phyloP scores from a whole-genome alignment of 2,888 invertebrate genomes.

The Belgica antarctica region DNA sequence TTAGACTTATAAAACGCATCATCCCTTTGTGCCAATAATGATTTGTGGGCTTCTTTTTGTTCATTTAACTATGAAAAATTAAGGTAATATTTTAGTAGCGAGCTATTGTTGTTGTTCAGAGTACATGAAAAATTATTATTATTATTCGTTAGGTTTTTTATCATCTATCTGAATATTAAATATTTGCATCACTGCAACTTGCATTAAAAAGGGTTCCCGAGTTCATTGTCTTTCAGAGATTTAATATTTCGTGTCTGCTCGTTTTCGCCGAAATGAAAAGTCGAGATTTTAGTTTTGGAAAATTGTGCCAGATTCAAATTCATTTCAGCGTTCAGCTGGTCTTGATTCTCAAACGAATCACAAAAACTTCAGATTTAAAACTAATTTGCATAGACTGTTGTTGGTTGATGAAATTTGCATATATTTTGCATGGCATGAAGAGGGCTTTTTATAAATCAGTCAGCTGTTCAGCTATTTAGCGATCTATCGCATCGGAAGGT shows the following conservation, averaged over 20 bases:
- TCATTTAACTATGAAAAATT: constrained; percentile 42
- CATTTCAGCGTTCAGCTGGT: not conserved
- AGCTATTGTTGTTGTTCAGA: constrained; percentile 40
- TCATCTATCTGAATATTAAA: constrained; percentile 26
- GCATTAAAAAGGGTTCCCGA: not conserved
- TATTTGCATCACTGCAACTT: not conserved
- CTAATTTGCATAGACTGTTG: constrained; percentile 42
- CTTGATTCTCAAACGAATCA: not conserved
- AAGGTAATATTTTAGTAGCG: constrained; percentile 35
- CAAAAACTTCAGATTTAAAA: constrained; percentile 11
- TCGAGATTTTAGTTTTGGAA: not conserved
- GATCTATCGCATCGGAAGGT: not conserved
- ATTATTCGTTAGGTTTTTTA: constrained; percentile 21
- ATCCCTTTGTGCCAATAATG: constrained; percentile 39
- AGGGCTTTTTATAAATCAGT: constrained; percentile 31
- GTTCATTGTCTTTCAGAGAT: constrained; percentile 13
- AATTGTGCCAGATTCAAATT: too few species aligned
- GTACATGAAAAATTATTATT: constrained; percentile 43
- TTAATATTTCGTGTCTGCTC: constrained; percentile 10
- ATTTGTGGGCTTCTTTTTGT: constrained; percentile 43
- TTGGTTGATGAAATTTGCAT: constrained; percentile 29
- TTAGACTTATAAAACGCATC: constrained; percentile 28
- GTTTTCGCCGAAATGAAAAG: constrained; percentile 13
- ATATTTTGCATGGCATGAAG: constrained; percentile 23
- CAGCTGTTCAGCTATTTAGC: constrained; percentile 34